Evolutionary conservation across 2,113 vertebrate genomes (phyloP).

Genomic region (Myiozetetes cayanensis): DNA sequence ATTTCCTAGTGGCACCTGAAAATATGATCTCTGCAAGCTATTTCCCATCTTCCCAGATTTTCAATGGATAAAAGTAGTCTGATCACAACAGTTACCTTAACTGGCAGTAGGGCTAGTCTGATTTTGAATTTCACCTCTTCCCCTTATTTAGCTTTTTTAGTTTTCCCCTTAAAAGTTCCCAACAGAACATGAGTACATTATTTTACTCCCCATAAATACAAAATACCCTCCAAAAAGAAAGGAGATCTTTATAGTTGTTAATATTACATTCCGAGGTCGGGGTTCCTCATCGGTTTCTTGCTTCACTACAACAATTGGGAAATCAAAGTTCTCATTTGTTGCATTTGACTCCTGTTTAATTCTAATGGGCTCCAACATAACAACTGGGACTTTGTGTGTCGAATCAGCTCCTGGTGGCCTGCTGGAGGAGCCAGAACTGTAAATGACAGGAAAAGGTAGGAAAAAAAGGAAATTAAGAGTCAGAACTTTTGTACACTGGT

Average conservation of each 20-base stretch:
- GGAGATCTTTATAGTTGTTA: not conserved
- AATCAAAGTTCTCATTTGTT: conserved; percentile 76
- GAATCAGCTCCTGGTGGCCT: conserved; percentile 79
- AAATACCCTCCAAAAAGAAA: not conserved
- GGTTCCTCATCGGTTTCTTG: conserved; percentile 75
- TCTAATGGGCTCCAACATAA: conserved; percentile 79
- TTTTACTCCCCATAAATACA: not conserved
- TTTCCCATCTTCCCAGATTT: not conserved
- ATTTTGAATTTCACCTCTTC: not conserved
- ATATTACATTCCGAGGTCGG: conserved; percentile 74
- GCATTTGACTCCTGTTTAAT: conserved; percentile 79
- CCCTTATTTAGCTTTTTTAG: not conserved
- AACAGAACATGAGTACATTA: not conserved
- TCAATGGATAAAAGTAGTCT: not conserved
- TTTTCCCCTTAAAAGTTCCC: not conserved
- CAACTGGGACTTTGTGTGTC: conserved; percentile 77
- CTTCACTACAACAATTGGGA: conserved; percentile 80
- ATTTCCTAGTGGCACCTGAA: not conserved
- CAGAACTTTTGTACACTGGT: not conserved
- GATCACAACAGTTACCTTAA: not conserved
- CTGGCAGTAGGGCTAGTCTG: not conserved
- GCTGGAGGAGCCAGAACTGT: conserved; percentile 80
- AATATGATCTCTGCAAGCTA: not conserved
- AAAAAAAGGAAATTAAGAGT: not conserved
- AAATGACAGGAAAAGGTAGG: not conserved